These are phyloP conservation scores for Halichondria panicea DNA, from an alignment of 37 sponge, comb jelly and placozoan species.

Conservation along the genomic window DNA sequence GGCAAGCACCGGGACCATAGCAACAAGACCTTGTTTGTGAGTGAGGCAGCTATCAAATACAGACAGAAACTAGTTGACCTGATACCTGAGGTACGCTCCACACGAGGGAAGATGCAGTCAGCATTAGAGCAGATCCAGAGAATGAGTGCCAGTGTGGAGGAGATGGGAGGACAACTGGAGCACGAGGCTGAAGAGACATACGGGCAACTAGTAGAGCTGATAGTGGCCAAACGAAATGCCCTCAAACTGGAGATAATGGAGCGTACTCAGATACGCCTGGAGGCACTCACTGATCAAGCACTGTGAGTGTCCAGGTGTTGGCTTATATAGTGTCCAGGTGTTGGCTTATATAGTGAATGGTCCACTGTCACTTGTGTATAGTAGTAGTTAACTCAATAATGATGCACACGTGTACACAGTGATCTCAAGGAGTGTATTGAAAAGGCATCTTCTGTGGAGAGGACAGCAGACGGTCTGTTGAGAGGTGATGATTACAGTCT, in stretches of 20 bases:
- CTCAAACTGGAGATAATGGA: conserved; percentile 33
- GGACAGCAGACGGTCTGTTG: conserved; percentile 2
- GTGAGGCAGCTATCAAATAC: conserved; percentile 17
- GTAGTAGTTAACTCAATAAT: neutral
- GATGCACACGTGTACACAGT: neutral
- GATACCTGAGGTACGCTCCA: conserved; percentile 25
- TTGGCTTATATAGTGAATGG: neutral
- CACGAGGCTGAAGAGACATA: conserved; percentile 30
- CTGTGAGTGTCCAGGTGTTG: conserved; percentile 11
- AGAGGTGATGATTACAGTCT: conserved; percentile 6
- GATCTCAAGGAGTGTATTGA: conserved; percentile 28
- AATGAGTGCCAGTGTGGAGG: neutral
- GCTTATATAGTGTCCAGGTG: neutral
- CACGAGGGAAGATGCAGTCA: conserved; percentile 6
- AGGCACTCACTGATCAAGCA: conserved; percentile 32
- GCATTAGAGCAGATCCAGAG: conserved; percentile 1
- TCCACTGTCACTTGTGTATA: neutral
- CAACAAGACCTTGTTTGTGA: conserved; percentile 15
- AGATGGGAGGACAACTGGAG: conserved; percentile 5
- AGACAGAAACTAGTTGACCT: conserved; percentile 8
- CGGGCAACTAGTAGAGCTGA: conserved; percentile 1
- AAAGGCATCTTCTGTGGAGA: conserved; percentile 6
- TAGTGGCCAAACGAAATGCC: conserved; percentile 7
- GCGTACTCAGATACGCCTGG: conserved; percentile 31
- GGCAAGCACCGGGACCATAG: conserved; percentile 24